Conservation (phyloP, 2,888 invertebrate genomes). For the Melangyna quadrimaculata region DNA sequence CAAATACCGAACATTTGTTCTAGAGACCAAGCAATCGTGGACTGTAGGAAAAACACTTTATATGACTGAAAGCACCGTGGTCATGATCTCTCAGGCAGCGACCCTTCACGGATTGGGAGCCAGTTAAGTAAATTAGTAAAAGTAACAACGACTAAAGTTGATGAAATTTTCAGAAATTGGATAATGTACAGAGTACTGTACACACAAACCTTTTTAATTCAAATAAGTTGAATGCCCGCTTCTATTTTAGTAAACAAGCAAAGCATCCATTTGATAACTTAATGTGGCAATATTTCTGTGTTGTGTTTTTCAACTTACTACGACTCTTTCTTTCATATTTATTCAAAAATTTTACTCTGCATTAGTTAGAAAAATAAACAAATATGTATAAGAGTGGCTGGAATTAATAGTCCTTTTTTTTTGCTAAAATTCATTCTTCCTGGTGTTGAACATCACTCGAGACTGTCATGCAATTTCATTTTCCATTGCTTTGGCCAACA, state of each 20-base stretch:
- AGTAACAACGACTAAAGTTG: too few relatives aligned
- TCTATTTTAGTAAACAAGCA: neutral
- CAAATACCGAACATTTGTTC: too few relatives aligned
- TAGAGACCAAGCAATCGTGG: too few relatives aligned
- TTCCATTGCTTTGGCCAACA: constrained; percentile 27
- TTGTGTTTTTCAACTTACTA: neutral
- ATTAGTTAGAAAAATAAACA: constrained; percentile 26
- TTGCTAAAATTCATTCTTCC: constrained; percentile 46
- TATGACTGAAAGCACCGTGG: too few relatives aligned
- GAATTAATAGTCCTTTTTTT: constrained; percentile 50
- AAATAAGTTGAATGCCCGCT: neutral
- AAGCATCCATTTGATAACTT: neutral
- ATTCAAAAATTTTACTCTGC: neutral
- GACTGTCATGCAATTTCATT: constrained; percentile 36
- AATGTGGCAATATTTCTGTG: neutral
- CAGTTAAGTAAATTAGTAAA: too few relatives aligned
- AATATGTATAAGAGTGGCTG: constrained; percentile 19
- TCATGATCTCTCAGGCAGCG: too few relatives aligned
- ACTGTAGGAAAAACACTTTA: too few relatives aligned
- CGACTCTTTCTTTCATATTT: neutral
- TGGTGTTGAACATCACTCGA: constrained; percentile 41
- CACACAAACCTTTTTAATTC: too few relatives aligned
- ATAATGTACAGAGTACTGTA: too few relatives aligned
- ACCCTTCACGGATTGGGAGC: too few relatives aligned
- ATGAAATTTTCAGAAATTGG: too few relatives aligned